These are phyloP conservation scores for Cacoxenus indagator DNA, from an alignment of 2,888 invertebrate genomes.

Conservation along the genomic window DNA sequence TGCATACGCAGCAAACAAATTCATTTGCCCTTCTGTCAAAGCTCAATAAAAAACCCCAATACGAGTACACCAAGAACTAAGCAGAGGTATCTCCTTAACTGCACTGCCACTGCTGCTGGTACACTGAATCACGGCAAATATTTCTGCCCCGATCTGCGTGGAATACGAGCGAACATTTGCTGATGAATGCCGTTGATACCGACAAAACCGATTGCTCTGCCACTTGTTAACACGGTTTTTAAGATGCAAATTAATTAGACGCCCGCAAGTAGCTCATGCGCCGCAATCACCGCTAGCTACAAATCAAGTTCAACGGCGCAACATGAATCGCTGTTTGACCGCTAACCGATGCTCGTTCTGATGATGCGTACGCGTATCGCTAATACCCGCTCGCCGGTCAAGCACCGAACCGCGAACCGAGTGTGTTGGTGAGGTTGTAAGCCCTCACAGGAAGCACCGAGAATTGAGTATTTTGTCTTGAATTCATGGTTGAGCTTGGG, in stretches of 20 bases:
- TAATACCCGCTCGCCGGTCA: background rate
- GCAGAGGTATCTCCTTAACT: slow-evolving; percentile 3
- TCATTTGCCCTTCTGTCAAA: slow-evolving; percentile 69
- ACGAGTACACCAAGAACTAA: slow-evolving; percentile 27
- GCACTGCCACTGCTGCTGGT: background rate
- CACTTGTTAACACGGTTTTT: slow-evolving; percentile 53
- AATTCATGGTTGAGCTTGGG: background rate
- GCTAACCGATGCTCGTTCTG: slow-evolving; percentile 25
- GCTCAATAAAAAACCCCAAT: slow-evolving; percentile 65
- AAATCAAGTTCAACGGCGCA: slow-evolving; percentile 45
- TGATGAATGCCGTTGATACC: slow-evolving; percentile 5
- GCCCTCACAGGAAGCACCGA: slow-evolving; percentile 22
- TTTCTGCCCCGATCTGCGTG: slow-evolving; percentile 5
- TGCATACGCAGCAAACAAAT: slow-evolving; percentile 46
- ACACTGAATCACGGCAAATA: slow-evolving; percentile 3
- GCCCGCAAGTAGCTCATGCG: slow-evolving; percentile 34
- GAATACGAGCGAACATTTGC: background rate
- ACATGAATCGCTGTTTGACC: slow-evolving; percentile 28
- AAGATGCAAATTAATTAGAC: slow-evolving; percentile 37
- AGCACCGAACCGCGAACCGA: background rate
- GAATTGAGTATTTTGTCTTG: slow-evolving; percentile 1
- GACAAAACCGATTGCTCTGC: slow-evolving; percentile 26
- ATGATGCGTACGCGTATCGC: background rate
- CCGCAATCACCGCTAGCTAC: slow-evolving; percentile 33
- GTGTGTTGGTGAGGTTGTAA: background rate